Evolutionary conservation across 2,888 invertebrate genomes (phyloP).

Genomic region (Lasius fuliginosus): DNA sequence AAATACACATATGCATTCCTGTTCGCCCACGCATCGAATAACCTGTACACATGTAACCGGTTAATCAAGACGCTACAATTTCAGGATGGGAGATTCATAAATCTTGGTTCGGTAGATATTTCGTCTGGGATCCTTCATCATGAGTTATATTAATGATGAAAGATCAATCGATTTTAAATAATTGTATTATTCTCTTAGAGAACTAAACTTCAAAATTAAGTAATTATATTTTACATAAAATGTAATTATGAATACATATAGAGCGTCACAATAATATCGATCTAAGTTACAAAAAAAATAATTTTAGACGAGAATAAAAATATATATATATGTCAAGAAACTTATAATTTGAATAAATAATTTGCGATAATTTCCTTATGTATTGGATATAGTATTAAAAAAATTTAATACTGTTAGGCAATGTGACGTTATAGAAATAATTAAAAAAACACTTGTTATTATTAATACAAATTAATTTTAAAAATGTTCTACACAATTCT

Average conservation of each 20-base stretch:
- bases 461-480: not conserved
- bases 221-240: constrained; percentile 5
- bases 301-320: not conserved
- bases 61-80: constrained; percentile 69
- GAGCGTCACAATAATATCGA: not conserved
- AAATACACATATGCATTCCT: constrained; percentile 58
- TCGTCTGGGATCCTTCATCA: constrained; percentile 55
- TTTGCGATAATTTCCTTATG: not conserved
- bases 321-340: not conserved
- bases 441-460: not conserved
- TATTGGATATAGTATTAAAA: not conserved
- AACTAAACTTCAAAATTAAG: not conserved
- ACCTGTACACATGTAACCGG: constrained; percentile 78
- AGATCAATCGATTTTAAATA: constrained; percentile 25
- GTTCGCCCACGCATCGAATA: constrained; percentile 74
- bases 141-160: constrained; percentile 45
- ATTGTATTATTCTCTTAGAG: not conserved
- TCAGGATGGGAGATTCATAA: constrained; percentile 59
- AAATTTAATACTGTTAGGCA: not conserved
- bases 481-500: not conserved
- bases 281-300: not conserved
- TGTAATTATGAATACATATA: not conserved
- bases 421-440: not conserved
- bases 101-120: constrained; percentile 58
- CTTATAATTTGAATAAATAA: not conserved